phyloP scores from a whole-genome alignment of 2,888 invertebrate species.

The Tanypteryx hageni region DNA sequence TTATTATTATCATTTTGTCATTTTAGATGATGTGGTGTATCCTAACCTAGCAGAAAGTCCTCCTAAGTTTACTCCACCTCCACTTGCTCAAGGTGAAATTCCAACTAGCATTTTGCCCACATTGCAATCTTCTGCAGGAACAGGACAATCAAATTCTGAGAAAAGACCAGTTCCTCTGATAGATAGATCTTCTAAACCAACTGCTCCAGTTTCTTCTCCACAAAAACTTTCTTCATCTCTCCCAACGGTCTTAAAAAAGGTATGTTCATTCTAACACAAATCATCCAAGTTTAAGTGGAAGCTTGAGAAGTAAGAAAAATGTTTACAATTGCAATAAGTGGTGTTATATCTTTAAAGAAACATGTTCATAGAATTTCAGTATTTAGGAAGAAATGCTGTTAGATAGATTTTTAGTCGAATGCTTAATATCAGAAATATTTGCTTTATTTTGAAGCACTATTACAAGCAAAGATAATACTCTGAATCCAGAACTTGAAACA shows the following conservation, averaged over 20 bases:
- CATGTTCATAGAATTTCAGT: no score
- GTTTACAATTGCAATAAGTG: no score
- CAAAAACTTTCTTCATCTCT: background rate
- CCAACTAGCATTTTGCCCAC: background rate
- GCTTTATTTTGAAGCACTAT: no score
- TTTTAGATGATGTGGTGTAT: constrained; percentile 71
- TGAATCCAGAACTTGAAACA: no score
- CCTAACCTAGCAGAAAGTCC: constrained; percentile 70
- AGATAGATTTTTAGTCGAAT: no score
- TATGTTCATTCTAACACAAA: background rate
- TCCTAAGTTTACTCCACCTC: constrained; percentile 8
- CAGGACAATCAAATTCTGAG: background rate
- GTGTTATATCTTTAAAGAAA: no score
- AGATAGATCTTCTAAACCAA: constrained; percentile 39
- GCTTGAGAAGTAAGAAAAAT: no score
- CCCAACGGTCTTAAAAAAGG: background rate
- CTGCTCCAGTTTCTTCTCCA: background rate
- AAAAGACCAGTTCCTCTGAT: background rate
- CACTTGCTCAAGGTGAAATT: background rate
- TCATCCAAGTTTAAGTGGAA: no score
- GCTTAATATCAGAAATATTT: no score
- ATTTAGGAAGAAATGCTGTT: no score
- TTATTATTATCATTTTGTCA: no score
- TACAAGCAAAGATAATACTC: no score
- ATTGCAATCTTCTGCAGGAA: constrained; percentile 5